Evolutionary conservation across 2,113 vertebrate species (phyloP).

Genomic region (Equus przewalskii): DNA sequence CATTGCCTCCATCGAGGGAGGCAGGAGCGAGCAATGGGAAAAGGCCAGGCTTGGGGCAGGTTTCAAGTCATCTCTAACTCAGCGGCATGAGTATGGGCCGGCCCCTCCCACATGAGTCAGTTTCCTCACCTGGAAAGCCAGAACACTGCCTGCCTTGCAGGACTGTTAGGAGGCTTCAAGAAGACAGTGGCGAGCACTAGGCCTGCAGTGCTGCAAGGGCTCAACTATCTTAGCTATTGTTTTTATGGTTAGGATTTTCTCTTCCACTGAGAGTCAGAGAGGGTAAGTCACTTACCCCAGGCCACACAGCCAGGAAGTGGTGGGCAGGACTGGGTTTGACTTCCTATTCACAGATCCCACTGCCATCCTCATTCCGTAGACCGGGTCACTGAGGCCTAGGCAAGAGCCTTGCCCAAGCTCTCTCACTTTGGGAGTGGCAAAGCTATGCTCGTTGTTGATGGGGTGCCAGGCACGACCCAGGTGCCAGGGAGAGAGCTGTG

Average conservation of each 20-base stretch:
- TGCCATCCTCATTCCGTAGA: background rate
- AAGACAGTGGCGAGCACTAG: background rate
- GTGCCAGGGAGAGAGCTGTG: background rate
- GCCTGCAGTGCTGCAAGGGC: background rate
- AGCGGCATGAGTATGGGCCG: background rate
- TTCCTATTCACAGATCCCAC: background rate
- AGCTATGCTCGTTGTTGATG: background rate
- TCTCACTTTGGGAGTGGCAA: background rate
- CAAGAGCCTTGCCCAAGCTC: background rate
- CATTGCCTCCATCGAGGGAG: background rate
- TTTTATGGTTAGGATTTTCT: background rate
- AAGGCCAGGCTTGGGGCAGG: background rate
- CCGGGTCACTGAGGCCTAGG: background rate
- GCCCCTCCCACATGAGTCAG: too few species aligned
- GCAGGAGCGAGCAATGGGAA: background rate
- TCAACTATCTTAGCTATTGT: background rate
- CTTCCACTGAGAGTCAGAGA: background rate
- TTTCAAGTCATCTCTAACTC: background rate
- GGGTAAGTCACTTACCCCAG: background rate
- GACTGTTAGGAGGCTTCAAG: background rate
- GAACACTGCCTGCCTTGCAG: background rate
- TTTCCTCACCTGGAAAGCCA: background rate
- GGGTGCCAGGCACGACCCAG: background rate
- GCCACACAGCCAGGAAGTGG: background rate
- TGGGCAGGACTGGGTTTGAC: background rate